These are phyloP conservation scores for Leptosomus discolor DNA, from an alignment of 2,113 vertebrate genomes.

Conservation along the genomic window DNA sequence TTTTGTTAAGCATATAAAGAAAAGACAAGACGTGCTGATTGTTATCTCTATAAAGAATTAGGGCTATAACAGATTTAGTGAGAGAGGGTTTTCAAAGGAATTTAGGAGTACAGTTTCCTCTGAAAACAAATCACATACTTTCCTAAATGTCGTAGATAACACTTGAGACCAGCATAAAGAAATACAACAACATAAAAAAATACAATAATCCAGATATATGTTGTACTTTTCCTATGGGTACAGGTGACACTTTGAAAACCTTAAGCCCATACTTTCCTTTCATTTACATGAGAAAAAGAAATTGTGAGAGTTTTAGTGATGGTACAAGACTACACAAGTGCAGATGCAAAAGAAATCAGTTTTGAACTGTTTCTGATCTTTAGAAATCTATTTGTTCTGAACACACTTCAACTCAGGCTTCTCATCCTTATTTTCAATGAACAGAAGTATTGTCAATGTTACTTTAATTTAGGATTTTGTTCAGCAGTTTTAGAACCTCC, in stretches of 20 bases:
- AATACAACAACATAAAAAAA: not conserved
- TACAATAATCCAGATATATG: not conserved
- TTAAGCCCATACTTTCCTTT: not conserved
- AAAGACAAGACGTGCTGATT: not conserved
- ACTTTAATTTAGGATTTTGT: not conserved
- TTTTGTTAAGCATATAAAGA: not conserved
- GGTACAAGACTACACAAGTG: not conserved
- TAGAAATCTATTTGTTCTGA: not conserved
- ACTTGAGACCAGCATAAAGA: not conserved
- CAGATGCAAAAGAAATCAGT: not conserved
- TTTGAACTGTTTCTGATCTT: not conserved
- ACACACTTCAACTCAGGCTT: not conserved
- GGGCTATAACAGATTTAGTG: not conserved
- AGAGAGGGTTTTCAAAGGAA: slow-evolving; percentile 3
- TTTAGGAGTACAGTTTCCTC: not conserved
- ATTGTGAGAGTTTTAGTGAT: not conserved
- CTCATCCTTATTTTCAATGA: not conserved
- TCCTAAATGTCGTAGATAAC: not conserved
- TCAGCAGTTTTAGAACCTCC: not conserved
- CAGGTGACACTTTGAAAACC: not conserved
- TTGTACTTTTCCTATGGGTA: not conserved
- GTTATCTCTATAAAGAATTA: not conserved
- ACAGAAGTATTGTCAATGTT: not conserved
- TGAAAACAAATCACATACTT: slow-evolving; percentile 9
- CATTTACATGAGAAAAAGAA: not conserved